A percentile compares a stretch with the other conserved stretches of the same genome.
These are phyloP conservation scores for Pseudopleuronectes americanus DNA, from an alignment of 2,797 vertebrate genomes.

Conservation along the genomic window DNA sequence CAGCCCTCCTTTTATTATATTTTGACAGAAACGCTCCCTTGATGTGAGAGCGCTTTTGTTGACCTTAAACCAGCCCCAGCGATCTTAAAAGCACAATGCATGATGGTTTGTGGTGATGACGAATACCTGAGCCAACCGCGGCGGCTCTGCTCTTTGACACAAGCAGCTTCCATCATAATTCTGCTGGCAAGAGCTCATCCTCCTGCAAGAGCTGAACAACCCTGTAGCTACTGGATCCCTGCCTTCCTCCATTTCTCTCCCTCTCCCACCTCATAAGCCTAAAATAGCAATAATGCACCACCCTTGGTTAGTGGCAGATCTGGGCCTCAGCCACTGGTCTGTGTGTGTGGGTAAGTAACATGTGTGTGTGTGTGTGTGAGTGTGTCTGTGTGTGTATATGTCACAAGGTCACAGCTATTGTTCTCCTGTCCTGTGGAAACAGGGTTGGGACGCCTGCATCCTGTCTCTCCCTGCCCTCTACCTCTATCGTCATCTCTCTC, in stretches of 20 bases:
- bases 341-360: slow-evolving; percentile 43
- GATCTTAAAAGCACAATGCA: slow-evolving; percentile 24
- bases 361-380: slow-evolving; percentile 47
- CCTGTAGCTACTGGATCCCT: slow-evolving; percentile 76
- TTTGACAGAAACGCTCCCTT: slow-evolving; percentile 10
- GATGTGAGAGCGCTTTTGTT: slow-evolving; percentile 22
- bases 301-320: slow-evolving; percentile 80
- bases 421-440: slow-evolving; percentile 86
- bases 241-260: slow-evolving; percentile 69
- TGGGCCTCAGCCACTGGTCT: slow-evolving; percentile 73
- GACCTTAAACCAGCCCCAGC: slow-evolving; percentile 25
- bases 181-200: slow-evolving; percentile 60
- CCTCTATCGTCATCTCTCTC: slow-evolving; percentile 63
- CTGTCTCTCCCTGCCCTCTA: slow-evolving; percentile 81
- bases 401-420: slow-evolving; percentile 87
- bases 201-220: slow-evolving; percentile 58
- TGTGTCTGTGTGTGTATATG: slow-evolving; percentile 56
- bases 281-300: slow-evolving; percentile 83
- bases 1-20: slow-evolving; percentile 6
- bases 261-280: slow-evolving; percentile 75
- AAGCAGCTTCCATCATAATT: slow-evolving; percentile 63
- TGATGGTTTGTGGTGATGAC: slow-evolving; percentile 29
- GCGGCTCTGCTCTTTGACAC: slow-evolving; percentile 54
- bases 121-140: slow-evolving; percentile 41
- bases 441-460: slow-evolving; percentile 85